Evolutionary conservation across 1,140 invertebrate species (phyloP).

Genomic region (Sinonovacula constricta): DNA sequence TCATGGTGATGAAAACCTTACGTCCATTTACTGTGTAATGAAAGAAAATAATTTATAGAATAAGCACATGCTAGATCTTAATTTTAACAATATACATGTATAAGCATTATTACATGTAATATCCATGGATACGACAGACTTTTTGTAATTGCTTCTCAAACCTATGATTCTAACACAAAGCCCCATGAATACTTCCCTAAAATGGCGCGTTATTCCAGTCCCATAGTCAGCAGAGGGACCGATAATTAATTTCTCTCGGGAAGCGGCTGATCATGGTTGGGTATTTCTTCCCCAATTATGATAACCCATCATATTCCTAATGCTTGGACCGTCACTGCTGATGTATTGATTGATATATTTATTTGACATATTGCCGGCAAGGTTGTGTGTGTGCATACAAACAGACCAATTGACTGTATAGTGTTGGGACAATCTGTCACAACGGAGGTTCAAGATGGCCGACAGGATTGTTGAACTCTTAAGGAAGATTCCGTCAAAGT

Average conservation of each 20-base stretch:
- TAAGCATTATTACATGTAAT: no score
- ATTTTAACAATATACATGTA: no score
- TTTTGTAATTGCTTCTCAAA: no score
- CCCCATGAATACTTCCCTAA: no score
- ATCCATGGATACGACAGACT: no score
- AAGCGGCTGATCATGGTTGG: slow-evolving; percentile 23
- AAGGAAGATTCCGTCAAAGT: neutral
- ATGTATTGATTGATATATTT: slow-evolving; percentile 51
- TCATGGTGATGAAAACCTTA: no score
- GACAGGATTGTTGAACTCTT: slow-evolving; percentile 3
- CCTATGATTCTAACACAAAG: no score
- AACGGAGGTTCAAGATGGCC: slow-evolving; percentile 8
- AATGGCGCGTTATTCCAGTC: no score
- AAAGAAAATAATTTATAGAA: no score
- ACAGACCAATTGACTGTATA: slow-evolving; percentile 3
- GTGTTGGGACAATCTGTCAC: slow-evolving; percentile 31
- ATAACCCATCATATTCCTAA: slow-evolving; percentile 24
- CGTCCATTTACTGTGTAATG: no score
- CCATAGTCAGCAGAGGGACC: neutral
- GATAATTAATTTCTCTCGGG: slow-evolving; percentile 42
- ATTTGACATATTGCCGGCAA: slow-evolving; percentile 43
- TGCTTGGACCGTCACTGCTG: slow-evolving; percentile 22
- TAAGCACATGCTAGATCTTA: no score
- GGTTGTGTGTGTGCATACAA: slow-evolving; percentile 31
- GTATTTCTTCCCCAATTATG: slow-evolving; percentile 39